Percentiles rank a stretch among this genome's conserved stretches.
Conservation (phyloP, 2,113 vertebrate species). For the Solea solea region DNA sequence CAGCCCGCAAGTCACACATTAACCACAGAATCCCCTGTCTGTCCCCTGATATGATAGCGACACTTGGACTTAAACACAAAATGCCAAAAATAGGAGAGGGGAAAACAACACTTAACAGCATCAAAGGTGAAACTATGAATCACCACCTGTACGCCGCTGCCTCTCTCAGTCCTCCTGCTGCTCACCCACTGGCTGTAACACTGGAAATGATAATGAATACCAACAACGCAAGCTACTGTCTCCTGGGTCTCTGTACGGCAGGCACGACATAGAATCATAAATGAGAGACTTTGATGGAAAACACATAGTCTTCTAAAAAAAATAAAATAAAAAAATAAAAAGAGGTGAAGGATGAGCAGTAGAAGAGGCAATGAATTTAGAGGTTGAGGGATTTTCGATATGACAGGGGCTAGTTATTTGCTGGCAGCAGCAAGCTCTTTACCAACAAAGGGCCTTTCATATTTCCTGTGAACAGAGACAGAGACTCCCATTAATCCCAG, state of each 20-base stretch:
- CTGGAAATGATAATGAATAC: slow-evolving; percentile 72
- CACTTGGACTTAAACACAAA: slow-evolving; percentile 26
- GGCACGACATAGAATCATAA: slow-evolving; percentile 68
- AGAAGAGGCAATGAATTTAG: slow-evolving; percentile 77
- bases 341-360: slow-evolving; percentile 72
- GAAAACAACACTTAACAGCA: slow-evolving; percentile 9
- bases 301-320: slow-evolving; percentile 62
- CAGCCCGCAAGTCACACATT: slow-evolving; percentile 52
- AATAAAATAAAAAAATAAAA: slow-evolving; percentile 29
- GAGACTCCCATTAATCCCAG: slow-evolving; percentile 78
- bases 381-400: slow-evolving; percentile 76
- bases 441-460: slow-evolving; percentile 82
- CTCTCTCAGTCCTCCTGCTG: slow-evolving; percentile 41
- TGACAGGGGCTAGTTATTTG: slow-evolving; percentile 79
- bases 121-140: slow-evolving; percentile 57
- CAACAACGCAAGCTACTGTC: slow-evolving; percentile 62
- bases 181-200: slow-evolving; percentile 54
- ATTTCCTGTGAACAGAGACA: slow-evolving; percentile 81
- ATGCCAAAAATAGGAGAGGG: slow-evolving; percentile 11
- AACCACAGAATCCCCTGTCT: slow-evolving; percentile 22
- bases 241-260: slow-evolving; percentile 62
- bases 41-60: slow-evolving; percentile 3
- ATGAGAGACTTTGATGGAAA: slow-evolving; percentile 77
- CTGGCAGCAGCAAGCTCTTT: slow-evolving; percentile 75
- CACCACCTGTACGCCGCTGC: slow-evolving; percentile 42